A percentile compares a stretch with the other conserved stretches of the same genome.
Conservation (phyloP, 2,888 invertebrate species). For the Drosophila stalkeri region DNA sequence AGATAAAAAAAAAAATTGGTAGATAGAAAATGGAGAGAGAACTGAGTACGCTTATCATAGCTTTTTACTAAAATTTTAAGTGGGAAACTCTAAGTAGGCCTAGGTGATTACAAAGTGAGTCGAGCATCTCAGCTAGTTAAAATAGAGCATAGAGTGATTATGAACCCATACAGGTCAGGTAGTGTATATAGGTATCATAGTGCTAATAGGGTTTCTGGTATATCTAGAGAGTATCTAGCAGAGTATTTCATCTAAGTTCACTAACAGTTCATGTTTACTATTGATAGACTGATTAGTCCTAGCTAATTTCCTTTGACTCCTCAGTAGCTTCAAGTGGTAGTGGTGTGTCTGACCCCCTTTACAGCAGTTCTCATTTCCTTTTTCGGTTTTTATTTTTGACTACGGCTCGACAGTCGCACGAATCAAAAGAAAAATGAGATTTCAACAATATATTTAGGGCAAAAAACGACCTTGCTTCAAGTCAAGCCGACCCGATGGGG, state of each 20-base stretch:
- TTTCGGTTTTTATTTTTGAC: neutral
- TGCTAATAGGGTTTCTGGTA: neutral
- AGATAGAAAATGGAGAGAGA: neutral
- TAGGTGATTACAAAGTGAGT: too few species aligned
- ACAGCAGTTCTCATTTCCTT: neutral
- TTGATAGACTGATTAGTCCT: neutral
- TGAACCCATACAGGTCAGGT: too few species aligned
- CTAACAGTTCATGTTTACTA: too few species aligned
- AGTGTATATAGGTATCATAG: too few species aligned
- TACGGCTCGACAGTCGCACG: conserved; percentile 49
- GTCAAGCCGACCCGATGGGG: neutral
- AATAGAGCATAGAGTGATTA: too few species aligned
- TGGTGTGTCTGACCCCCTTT: conserved; percentile 7
- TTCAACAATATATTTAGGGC: conserved; percentile 45
- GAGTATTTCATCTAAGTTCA: too few species aligned
- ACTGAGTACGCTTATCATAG: neutral
- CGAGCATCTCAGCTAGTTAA: too few species aligned
- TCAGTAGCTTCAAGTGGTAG: neutral
- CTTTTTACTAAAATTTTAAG: too few species aligned
- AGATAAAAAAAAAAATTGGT: conserved; percentile 17
- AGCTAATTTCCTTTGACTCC: conserved; percentile 1
- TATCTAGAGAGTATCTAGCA: neutral
- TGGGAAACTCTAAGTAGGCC: too few species aligned
- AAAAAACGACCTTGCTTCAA: conserved; percentile 19
- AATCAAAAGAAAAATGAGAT: conserved; percentile 60